phyloP scores from a whole-genome alignment of 92 coral and sea anemone species.

The Parazoanthus swiftii region DNA sequence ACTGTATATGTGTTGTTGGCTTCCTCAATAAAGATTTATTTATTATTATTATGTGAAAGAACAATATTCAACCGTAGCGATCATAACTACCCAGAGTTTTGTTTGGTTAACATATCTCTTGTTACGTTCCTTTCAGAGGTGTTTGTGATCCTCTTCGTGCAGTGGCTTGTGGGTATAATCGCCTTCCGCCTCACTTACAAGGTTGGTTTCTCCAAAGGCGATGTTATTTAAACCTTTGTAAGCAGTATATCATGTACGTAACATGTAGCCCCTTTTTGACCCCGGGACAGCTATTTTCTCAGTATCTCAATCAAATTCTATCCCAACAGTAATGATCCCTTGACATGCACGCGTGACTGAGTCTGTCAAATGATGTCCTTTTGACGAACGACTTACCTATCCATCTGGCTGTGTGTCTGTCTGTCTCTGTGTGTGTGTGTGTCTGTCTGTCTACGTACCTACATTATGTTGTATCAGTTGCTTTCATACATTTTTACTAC shows the following conservation, averaged over 20 bases:
- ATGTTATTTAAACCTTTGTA: background rate
- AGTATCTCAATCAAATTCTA: background rate
- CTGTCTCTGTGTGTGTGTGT: too few relatives aligned
- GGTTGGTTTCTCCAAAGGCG: constrained; percentile 49
- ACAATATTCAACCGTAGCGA: background rate
- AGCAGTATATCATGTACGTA: background rate
- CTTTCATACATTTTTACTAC: too few relatives aligned
- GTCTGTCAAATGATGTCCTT: too few relatives aligned
- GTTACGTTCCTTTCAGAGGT: constrained; percentile 70
- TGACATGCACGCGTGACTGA: too few relatives aligned
- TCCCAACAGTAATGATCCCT: too few relatives aligned
- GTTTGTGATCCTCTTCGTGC: constrained; percentile 85
- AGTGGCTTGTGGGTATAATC: constrained; percentile 85
- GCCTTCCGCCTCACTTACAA: constrained; percentile 92
- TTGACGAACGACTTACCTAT: too few relatives aligned
- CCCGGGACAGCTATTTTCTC: background rate
- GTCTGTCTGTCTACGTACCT: too few relatives aligned
- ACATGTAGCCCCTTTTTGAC: background rate
- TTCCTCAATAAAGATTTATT: too few relatives aligned
- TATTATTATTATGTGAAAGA: background rate
- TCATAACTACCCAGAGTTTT: background rate
- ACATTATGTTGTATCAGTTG: too few relatives aligned
- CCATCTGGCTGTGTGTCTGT: too few relatives aligned
- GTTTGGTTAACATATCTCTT: background rate
- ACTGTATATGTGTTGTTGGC: too few relatives aligned